A percentile compares a stretch with the other conserved stretches of the same genome.
phyloP scores from a whole-genome alignment of 2,888 invertebrate genomes.

The Pammene aurita region DNA sequence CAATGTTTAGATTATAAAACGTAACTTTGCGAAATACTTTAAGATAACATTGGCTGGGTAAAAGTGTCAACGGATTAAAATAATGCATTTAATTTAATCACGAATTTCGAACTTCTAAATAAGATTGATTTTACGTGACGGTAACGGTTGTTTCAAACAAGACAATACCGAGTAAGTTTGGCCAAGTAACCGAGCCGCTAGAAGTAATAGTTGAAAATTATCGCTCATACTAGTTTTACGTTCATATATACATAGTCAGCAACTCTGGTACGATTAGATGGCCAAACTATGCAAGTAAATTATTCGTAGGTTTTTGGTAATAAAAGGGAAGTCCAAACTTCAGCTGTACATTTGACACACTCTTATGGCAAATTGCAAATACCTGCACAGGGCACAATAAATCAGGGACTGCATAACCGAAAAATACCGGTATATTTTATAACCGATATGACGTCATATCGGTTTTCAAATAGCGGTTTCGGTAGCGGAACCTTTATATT shows the following conservation, averaged over 20 bases:
- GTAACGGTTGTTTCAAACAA: not conserved
- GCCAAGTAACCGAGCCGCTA: too few species aligned
- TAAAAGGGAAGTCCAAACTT: conserved; percentile 28
- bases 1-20: not conserved
- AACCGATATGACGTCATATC: too few species aligned
- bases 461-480: too few species aligned
- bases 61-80: not conserved
- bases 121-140: too few species aligned
- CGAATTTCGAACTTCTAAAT: too few species aligned
- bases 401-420: too few species aligned
- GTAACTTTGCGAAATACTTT: not conserved
- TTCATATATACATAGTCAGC: not conserved
- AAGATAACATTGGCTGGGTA: not conserved
- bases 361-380: conserved; percentile 36
- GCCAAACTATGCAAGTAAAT: conserved; percentile 1
- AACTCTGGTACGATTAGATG: not conserved
- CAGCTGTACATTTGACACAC: conserved; percentile 37
- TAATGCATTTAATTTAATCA: conserved; percentile 14
- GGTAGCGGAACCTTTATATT: too few species aligned
- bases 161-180: too few species aligned
- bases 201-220: too few species aligned
- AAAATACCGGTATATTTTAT: too few species aligned
- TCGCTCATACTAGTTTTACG: too few species aligned
- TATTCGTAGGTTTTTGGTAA: conserved; percentile 41
- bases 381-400: conserved; percentile 16